These are phyloP conservation scores for Euwallacea fornicatus DNA, from an alignment of 1,140 invertebrate species.

Conservation along the genomic window DNA sequence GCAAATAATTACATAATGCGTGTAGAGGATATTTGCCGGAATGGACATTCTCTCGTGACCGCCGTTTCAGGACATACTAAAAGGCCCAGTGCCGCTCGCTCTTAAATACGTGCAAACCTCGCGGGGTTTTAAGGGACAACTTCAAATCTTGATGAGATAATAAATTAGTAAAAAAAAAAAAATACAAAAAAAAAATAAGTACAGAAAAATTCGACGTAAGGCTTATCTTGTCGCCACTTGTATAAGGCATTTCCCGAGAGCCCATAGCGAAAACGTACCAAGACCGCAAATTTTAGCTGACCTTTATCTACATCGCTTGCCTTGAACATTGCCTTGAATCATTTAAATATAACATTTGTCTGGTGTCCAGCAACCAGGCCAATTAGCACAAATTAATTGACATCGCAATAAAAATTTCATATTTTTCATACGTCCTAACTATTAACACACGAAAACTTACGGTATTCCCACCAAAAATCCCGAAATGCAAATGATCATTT, in stretches of 20 bases:
- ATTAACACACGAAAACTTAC: constrained; percentile 48
- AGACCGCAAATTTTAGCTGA: neutral
- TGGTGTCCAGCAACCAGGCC: neutral
- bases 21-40: neutral
- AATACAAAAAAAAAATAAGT: too few relatives aligned
- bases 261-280: too few relatives aligned
- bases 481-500: constrained; percentile 67
- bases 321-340: constrained; percentile 7
- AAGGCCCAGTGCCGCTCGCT: too few relatives aligned
- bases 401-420: neutral
- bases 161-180: too few relatives aligned
- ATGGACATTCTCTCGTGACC: neutral
- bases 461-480: constrained; percentile 65
- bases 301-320: constrained; percentile 7
- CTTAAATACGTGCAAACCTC: too few relatives aligned
- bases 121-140: too few relatives aligned
- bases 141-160: too few relatives aligned
- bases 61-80: too few relatives aligned
- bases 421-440: neutral
- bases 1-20: constrained; percentile 1
- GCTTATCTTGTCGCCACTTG: too few relatives aligned
- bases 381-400: constrained; percentile 5
- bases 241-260: too few relatives aligned
- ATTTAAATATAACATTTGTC: constrained; percentile 12
- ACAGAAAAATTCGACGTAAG: too few relatives aligned